Conservation (phyloP, 2,113 vertebrate species). For the Calidris pugnax region DNA sequence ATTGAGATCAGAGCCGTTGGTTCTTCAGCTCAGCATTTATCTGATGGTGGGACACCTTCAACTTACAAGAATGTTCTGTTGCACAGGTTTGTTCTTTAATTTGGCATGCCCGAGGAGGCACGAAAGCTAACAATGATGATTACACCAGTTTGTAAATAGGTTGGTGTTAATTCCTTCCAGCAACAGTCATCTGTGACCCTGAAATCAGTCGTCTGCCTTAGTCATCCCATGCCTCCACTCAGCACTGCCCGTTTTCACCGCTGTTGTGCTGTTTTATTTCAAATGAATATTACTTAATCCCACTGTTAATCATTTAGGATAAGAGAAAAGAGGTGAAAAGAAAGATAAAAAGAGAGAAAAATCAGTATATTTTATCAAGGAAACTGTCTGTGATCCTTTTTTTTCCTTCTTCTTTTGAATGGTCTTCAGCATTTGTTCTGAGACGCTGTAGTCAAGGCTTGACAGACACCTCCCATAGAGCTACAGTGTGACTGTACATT, state of each 20-base stretch:
- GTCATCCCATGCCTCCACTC: not conserved
- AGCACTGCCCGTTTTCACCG: not conserved
- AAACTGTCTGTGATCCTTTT: not conserved
- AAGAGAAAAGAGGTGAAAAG: not conserved
- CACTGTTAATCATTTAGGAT: not conserved
- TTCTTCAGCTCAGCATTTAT: not conserved
- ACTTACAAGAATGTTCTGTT: not conserved
- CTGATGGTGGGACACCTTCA: not conserved
- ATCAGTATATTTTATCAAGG: not conserved
- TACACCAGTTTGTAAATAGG: not conserved
- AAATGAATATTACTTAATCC: not conserved
- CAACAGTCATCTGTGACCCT: not conserved
- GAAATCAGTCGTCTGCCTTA: not conserved
- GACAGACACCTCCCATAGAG: not conserved
- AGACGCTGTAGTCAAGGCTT: not conserved
- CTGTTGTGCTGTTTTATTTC: not conserved
- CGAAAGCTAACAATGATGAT: not conserved
- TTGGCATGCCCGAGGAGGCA: not conserved
- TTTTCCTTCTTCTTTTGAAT: not conserved
- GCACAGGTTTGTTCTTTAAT: not conserved
- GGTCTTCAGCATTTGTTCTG: not conserved
- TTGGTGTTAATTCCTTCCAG: not conserved
- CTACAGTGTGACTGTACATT: not conserved
- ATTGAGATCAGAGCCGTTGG: not conserved
- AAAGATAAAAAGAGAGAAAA: not conserved